Evolutionary conservation across 2,888 invertebrate genomes (phyloP).

Genomic region (Epirrhoe alternata): DNA sequence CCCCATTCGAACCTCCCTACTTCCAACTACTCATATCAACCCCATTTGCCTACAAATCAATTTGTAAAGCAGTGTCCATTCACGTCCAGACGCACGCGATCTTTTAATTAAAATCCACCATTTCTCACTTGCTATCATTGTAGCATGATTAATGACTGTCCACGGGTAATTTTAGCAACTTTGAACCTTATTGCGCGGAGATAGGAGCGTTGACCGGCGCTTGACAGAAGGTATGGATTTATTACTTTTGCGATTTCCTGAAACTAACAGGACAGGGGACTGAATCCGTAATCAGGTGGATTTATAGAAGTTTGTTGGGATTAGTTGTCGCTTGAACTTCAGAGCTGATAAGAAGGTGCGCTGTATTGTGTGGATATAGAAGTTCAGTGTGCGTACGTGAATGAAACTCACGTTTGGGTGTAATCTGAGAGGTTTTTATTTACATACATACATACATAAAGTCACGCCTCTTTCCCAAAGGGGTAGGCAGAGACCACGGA

Average conservation of each 20-base stretch:
- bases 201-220: constrained; percentile 35
- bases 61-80: constrained; percentile 37
- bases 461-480: too few relatives aligned
- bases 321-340: constrained; percentile 29
- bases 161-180: constrained; percentile 15
- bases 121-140: constrained; percentile 48
- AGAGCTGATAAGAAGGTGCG: neutral
- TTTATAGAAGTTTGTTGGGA: constrained; percentile 41
- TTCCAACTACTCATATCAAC: constrained; percentile 23
- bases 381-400: too few relatives aligned
- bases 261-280: constrained; percentile 49
- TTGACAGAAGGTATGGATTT: constrained; percentile 46
- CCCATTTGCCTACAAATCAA: constrained; percentile 37
- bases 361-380: too few relatives aligned
- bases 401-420: too few relatives aligned
- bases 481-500: too few relatives aligned
- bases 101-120: constrained; percentile 48
- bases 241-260: constrained; percentile 48
- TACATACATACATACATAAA: too few relatives aligned
- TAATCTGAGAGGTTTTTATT: too few relatives aligned
- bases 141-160: constrained; percentile 42
- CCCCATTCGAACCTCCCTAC: constrained; percentile 3
- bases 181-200: constrained; percentile 28
- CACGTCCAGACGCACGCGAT: constrained; percentile 41
- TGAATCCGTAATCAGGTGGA: constrained; percentile 46